Base-by-base conservation (phyloP, 2,113 vertebrate species). In the Ptyas mucosa region DNA sequence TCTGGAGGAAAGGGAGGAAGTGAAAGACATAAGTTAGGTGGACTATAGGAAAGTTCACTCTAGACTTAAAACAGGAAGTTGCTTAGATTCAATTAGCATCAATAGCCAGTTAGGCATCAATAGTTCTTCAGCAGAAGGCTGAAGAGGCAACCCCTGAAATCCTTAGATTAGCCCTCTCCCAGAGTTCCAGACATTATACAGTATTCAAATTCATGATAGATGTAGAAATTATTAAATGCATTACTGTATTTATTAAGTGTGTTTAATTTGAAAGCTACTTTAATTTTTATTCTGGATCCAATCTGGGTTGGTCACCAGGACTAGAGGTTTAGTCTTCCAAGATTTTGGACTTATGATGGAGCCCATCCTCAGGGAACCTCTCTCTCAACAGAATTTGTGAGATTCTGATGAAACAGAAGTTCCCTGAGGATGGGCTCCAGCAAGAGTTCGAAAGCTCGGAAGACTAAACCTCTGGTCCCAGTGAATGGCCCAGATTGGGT, bases 1-100 rank as follows among this genome's bases (percentile, higher is more conserved):
- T 93, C 64, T 85, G 88, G 88, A 91, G 24, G 55, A 89, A 95
- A 95, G 91, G 53, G 23, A 57, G 57, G 3, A 91, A 89, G 69
- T 34, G 52, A 24, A 10, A 53, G 21, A 24, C 46, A 52, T 14
- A 9, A 88, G 34, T 9, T 11, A 54, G 49, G n/a, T 88, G 18
- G 69, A 88, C n/a, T 75, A 8, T 43, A 39, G 20, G 15, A 43
- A 81, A 55, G 75, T 55, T 61, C 26, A 14, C 3, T 52, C 43
- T 52, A 20, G 21, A 3, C 29, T 51, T 86, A 7, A n/a, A n/a
- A 29, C 26, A 53, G 75, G 23, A 54, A 21, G 51, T 10, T 54
- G 58, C 24, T 89, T 86, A 20, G 18, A 91, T n/a, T 87, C 4
- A 1, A 10, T 21, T 87, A 86, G 18, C 55, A 20, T 58, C 14